Percentiles rank a stretch among this genome's conserved stretches.
Conservation (phyloP, 2,888 invertebrate genomes). For the Chaetoderma sp. region DNA sequence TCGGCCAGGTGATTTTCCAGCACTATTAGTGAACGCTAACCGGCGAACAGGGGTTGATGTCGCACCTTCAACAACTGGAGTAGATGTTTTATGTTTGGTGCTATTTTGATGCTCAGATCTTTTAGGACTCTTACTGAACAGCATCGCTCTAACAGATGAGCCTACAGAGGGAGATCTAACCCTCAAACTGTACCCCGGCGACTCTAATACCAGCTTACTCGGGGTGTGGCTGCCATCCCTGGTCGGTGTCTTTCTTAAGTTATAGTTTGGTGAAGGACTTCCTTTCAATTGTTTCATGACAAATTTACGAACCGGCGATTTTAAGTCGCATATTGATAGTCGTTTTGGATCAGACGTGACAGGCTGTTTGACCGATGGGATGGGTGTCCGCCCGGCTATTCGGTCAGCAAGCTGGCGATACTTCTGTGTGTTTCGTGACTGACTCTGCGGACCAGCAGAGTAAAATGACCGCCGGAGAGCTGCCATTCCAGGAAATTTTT, state of each 20-base stretch:
- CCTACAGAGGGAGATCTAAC: background rate
- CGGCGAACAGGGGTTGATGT: too few relatives aligned
- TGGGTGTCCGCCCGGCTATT: constrained; percentile 39
- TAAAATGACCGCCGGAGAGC: constrained; percentile 52
- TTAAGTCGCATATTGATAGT: constrained; percentile 26
- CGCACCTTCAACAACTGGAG: too few relatives aligned
- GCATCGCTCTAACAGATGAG: constrained; percentile 29
- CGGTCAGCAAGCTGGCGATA: constrained; percentile 50
- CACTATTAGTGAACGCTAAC: too few relatives aligned
- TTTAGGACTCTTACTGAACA: constrained; percentile 45
- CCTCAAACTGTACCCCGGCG: background rate
- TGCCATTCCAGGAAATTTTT: constrained; percentile 46
- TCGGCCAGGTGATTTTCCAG: too few relatives aligned
- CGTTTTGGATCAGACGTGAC: background rate
- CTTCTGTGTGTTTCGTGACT: constrained; percentile 49
- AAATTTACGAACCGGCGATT: constrained; percentile 47
- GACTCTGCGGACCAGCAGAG: constrained; percentile 46
- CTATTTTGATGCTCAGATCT: background rate
- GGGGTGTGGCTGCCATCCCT: too few relatives aligned
- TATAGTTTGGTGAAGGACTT: constrained; percentile 42
- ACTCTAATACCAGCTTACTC: background rate
- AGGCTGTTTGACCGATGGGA: constrained; percentile 3
- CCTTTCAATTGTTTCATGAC: constrained; percentile 48
- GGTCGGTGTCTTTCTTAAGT: background rate
- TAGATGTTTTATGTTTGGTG: too few relatives aligned